These are phyloP conservation scores for Ceraclea dissimilis DNA, from an alignment of 2,888 invertebrate genomes.

Conservation along the genomic window DNA sequence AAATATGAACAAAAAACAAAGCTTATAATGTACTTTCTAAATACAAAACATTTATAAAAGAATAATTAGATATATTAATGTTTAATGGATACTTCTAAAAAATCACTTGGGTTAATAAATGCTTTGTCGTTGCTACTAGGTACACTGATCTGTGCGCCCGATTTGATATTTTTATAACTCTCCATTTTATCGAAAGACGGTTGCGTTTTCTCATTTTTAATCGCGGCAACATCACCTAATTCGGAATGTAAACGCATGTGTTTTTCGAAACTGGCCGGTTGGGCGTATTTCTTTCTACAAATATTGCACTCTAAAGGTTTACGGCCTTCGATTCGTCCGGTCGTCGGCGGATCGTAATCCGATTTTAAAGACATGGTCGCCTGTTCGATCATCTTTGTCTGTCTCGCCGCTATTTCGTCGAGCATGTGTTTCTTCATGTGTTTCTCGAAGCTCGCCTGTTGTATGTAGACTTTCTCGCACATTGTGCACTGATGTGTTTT, in stretches of 20 bases:
- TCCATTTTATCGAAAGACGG: conserved; percentile 12
- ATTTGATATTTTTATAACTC: not conserved
- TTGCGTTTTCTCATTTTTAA: conserved; percentile 8
- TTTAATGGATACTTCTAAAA: conserved; percentile 25
- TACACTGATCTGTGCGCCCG: not conserved
- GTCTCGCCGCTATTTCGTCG: conserved; percentile 19
- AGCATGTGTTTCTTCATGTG: conserved; percentile 23
- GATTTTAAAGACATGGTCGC: conserved; percentile 14
- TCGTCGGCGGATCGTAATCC: not conserved
- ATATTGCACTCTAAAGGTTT: conserved; percentile 24
- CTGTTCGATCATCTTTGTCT: conserved; percentile 18
- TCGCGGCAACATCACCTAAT: conserved; percentile 17
- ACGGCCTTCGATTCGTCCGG: conserved; percentile 4
- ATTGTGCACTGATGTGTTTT: conserved; percentile 24
- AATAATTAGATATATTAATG: conserved; percentile 23
- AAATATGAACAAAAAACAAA: no score
- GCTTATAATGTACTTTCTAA: no score
- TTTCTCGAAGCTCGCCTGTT: conserved; percentile 25
- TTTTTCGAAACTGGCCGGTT: conserved; percentile 26
- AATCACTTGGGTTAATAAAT: conserved; percentile 25
- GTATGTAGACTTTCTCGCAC: conserved; percentile 25
- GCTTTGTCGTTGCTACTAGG: conserved; percentile 8
- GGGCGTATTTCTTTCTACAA: conserved; percentile 25
- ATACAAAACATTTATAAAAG: no score
- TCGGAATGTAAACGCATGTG: conserved; percentile 25